Base-by-base conservation (phyloP, 2,113 vertebrate species). In the Anoura caudifer region DNA sequence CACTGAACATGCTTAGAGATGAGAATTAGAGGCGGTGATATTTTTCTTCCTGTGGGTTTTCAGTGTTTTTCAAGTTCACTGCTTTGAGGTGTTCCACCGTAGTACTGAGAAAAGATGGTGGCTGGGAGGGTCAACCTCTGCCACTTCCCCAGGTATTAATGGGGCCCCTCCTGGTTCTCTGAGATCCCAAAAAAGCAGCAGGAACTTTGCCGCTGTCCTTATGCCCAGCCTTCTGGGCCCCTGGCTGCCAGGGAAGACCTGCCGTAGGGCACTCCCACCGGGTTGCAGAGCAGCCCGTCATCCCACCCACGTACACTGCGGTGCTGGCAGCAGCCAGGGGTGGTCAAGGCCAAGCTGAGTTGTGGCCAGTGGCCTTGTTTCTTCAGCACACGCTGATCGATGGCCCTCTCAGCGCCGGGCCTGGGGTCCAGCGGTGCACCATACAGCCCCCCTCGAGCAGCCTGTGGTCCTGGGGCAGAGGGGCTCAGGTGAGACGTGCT, bases 251-350 rank as follows among this genome's bases (percentile, higher is more conserved):
- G 54, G 87, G 17, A n/a, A 38, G 54, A 31, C 15, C 77, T 47
- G 47, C 36, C 1, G 0, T 38, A 17, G 4, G 28, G 20, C 3
- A 0, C 33, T 59, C 59, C 19, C 1, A 1, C 4, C 24, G 4
- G 2, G 19, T 11, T 26, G 33, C 15, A 1, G 22, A 15, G 61
- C 3, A 16, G 69, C 33, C 54, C 50, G 7, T 7, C 33, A 33
- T 24, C 61, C 45, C 24, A 6, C 41, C 79, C 50, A 3, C 26
- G 47, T 38, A 52, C 22, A 31, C 36, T 7, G 5, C 33, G 75
- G 31, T 50, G 33, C 50, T 31, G 22, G 45, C 5, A 1, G 7
- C 20, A 77, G 77, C 65, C 31, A 5, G 19, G 19, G 13, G 4
- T 5, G 28, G 50, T 38, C 52, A 45, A n/a, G 56, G 79, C 72